Percentiles rank a stretch among this genome's conserved stretches.
phyloP scores from a whole-genome alignment of 1,140 invertebrate genomes.

The Odontomachus brunneus region DNA sequence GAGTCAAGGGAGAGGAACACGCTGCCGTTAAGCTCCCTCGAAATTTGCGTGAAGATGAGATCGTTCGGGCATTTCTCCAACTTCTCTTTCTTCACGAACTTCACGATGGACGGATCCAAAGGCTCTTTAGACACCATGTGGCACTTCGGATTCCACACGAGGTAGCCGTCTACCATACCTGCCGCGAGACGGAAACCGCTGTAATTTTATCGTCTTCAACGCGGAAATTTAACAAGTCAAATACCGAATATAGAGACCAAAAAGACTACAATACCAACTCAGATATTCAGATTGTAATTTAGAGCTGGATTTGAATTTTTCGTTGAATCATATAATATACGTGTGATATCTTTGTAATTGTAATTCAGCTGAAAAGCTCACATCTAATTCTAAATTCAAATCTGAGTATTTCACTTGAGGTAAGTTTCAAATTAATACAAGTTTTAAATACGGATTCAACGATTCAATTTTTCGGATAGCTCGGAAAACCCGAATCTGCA shows the following conservation, averaged over 20 bases:
- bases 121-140: conserved; percentile 90
- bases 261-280: no score
- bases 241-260: background rate
- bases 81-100: conserved; percentile 86
- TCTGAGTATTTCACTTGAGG: no score
- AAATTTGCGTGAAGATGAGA: conserved; percentile 84
- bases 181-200: background rate
- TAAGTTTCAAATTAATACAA: no score
- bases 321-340: no score
- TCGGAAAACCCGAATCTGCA: no score
- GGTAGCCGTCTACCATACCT: conserved; percentile 84
- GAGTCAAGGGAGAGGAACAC: conserved; percentile 76
- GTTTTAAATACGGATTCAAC: no score
- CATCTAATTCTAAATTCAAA: no score
- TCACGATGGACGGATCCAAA: conserved; percentile 88
- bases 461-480: no score
- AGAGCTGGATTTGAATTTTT: no score
- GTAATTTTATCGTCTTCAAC: background rate
- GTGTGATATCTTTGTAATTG: no score
- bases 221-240: background rate
- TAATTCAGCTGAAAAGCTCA: no score
- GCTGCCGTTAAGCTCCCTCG: conserved; percentile 77
- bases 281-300: no score
- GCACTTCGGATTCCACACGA: conserved; percentile 90
- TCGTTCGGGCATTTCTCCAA: conserved; percentile 86